A percentile compares a stretch with the other conserved stretches of the same genome.
These are phyloP conservation scores for Camponotus vicinus DNA, from an alignment of 1,140 invertebrate species.

Conservation along the genomic window DNA sequence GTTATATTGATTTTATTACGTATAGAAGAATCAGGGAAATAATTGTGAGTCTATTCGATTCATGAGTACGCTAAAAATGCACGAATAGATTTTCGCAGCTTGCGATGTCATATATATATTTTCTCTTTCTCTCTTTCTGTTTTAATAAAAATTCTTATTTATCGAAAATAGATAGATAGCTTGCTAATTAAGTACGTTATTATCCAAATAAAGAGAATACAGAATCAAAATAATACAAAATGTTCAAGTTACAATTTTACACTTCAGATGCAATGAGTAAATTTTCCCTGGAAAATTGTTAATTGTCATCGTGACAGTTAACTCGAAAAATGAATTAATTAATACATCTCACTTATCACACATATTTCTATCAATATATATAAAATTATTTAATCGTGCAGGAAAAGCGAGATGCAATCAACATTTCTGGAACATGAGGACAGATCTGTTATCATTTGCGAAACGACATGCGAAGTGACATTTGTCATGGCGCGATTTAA, in stretches of 20 bases:
- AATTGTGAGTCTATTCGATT: constrained; percentile 14
- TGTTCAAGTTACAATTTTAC: neutral
- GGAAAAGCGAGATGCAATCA: neutral
- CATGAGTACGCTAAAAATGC: neutral
- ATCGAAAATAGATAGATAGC: neutral
- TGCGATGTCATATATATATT: too few species aligned
- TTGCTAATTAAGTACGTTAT: neutral
- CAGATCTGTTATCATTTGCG: constrained; percentile 52
- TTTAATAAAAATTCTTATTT: constrained; percentile 14
- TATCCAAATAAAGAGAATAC: too few species aligned
- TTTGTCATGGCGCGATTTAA: constrained; percentile 30
- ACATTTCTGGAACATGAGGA: constrained; percentile 19
- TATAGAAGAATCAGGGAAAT: constrained; percentile 7
- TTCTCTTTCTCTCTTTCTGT: too few species aligned
- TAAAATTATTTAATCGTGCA: neutral
- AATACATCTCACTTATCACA: neutral
- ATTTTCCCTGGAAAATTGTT: neutral
- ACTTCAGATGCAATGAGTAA: neutral
- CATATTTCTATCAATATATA: neutral
- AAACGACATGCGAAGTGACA: neutral
- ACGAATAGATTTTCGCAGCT: neutral
- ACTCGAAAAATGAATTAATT: neutral
- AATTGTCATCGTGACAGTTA: neutral
- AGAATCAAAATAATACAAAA: neutral
- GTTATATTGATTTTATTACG: constrained; percentile 41